These are phyloP conservation scores for Lepus oiostolus DNA, from an alignment of 2,797 vertebrate species.

Conservation along the genomic window DNA sequence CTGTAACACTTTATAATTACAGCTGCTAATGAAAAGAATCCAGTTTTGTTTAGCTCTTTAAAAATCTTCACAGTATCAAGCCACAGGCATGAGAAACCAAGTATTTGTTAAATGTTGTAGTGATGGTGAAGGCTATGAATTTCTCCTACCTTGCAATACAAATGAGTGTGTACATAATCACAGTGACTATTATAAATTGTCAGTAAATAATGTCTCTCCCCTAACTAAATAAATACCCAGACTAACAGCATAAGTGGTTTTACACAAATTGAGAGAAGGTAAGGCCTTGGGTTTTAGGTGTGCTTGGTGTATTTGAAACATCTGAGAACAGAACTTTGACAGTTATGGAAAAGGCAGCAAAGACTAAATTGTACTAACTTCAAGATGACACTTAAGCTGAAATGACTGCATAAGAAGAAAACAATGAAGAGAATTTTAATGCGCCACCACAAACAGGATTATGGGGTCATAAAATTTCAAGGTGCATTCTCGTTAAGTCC, in stretches of 20 bases:
- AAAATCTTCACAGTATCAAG: background rate
- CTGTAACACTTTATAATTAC: slow-evolving; percentile 48
- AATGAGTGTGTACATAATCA: background rate
- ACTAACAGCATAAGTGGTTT: background rate
- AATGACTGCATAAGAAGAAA: slow-evolving; percentile 67
- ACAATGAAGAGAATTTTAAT: slow-evolving; percentile 72
- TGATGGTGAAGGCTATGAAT: background rate
- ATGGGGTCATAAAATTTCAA: slow-evolving; percentile 71
- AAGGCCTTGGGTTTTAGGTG: background rate
- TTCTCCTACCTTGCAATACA: slow-evolving; percentile 4
- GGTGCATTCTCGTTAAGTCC: slow-evolving; percentile 67
- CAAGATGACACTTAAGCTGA: slow-evolving; percentile 63
- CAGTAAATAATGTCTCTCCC: slow-evolving; percentile 22
- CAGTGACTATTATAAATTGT: slow-evolving; percentile 12
- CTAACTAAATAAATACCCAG: background rate
- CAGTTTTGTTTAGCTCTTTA: slow-evolving; percentile 5
- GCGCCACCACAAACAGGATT: slow-evolving; percentile 68
- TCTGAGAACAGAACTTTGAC: slow-evolving; percentile 13
- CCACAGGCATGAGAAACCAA: slow-evolving; percentile 23
- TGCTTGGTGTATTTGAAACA: background rate
- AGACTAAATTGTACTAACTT: slow-evolving; percentile 51
- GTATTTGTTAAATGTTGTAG: slow-evolving; percentile 21
- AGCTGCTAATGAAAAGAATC: slow-evolving; percentile 1
- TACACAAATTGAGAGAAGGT: background rate
- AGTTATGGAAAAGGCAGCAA: slow-evolving; percentile 28